phyloP scores from a whole-genome alignment of 1,140 invertebrate species.

The Pectinophora gossypiella region DNA sequence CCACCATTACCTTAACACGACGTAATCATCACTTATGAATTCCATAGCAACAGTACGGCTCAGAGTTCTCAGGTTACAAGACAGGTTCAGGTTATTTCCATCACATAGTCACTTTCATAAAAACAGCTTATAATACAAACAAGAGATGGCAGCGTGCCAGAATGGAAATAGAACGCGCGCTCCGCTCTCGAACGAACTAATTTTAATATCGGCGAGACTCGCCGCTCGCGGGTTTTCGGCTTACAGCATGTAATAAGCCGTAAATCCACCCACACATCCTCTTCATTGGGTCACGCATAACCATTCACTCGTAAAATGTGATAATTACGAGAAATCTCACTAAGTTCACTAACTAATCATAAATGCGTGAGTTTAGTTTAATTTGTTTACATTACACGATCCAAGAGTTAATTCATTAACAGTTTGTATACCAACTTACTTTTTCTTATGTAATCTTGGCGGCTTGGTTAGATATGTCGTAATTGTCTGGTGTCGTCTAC shows the following conservation, averaged over 20 bases:
- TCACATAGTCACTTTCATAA: constrained; percentile 72
- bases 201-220: constrained; percentile 62
- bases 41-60: constrained; percentile 27
- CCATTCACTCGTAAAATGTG: neutral
- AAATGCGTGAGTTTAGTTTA: too few species aligned
- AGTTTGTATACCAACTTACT: too few species aligned
- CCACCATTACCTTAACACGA: neutral
- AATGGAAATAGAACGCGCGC: constrained; percentile 63
- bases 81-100: constrained; percentile 71
- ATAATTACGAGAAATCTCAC: neutral
- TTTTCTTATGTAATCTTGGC: too few species aligned
- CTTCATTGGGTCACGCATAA: constrained; percentile 19
- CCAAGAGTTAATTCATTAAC: too few species aligned
- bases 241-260: constrained; percentile 50
- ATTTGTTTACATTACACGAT: too few species aligned
- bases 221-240: constrained; percentile 36
- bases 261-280: constrained; percentile 32
- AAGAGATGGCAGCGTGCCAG: constrained; percentile 68
- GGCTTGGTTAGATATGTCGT: too few species aligned
- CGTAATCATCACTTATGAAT: neutral
- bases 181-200: constrained; percentile 66
- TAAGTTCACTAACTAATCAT: neutral
- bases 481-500: too few species aligned
- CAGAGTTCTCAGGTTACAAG: constrained; percentile 61
- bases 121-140: constrained; percentile 75